These are phyloP conservation scores for Pteria penguin DNA, from an alignment of 2,888 invertebrate genomes.

Conservation along the genomic window DNA sequence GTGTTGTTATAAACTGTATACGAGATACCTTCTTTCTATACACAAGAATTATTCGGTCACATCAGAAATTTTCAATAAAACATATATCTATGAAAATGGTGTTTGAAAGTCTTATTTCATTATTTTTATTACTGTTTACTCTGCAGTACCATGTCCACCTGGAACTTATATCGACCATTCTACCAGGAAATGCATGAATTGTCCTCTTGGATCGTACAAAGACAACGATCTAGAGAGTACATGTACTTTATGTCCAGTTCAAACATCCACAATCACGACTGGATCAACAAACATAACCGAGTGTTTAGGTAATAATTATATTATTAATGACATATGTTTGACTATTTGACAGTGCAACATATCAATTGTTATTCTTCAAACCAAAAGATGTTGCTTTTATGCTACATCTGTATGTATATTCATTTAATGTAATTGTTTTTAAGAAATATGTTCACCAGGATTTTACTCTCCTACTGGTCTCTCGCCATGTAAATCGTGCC, in stretches of 20 bases:
- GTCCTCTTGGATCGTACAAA: constrained; percentile 25
- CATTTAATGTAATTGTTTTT: neutral
- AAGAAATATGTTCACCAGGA: constrained; percentile 18
- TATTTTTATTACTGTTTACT: no score
- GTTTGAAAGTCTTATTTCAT: no score
- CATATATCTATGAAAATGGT: no score
- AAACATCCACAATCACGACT: constrained; percentile 4
- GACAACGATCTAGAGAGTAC: neutral
- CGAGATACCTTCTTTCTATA: no score
- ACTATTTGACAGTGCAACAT: neutral
- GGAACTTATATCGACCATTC: neutral
- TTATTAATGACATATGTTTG: neutral
- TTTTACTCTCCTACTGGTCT: constrained; percentile 17
- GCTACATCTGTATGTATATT: no score
- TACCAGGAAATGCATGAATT: constrained; percentile 1
- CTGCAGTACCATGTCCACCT: neutral
- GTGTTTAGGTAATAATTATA: constrained; percentile 14
- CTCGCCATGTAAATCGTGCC: constrained; percentile 21
- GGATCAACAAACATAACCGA: neutral
- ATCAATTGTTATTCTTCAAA: neutral
- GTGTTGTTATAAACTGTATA: no score
- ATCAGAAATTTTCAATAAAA: no score
- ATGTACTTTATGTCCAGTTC: constrained; percentile 19
- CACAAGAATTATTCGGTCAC: no score
- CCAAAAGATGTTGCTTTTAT: neutral